Percentiles rank a stretch among this genome's conserved stretches.
These are phyloP conservation scores for Sphyrna mokarran DNA, from an alignment of 2,113 vertebrate genomes.

Conservation along the genomic window DNA sequence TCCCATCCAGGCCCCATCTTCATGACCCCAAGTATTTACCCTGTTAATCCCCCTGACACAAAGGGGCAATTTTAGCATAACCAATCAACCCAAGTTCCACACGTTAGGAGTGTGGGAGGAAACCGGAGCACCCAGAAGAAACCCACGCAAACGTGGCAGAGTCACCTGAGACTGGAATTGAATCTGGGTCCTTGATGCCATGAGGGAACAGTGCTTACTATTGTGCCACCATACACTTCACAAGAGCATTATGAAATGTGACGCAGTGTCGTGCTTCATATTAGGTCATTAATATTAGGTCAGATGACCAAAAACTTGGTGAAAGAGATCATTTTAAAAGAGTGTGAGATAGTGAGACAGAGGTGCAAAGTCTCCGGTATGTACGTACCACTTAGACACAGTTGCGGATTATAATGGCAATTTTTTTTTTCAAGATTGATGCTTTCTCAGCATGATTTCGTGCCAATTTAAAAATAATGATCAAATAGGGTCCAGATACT, in stretches of 20 bases:
- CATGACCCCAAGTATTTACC: no score
- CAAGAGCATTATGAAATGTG: neutral
- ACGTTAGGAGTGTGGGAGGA: no score
- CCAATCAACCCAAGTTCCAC: no score
- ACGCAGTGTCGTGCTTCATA: neutral
- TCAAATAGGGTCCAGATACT: neutral
- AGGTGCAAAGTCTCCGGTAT: neutral
- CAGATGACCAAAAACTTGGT: neutral
- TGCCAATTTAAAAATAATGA: neutral
- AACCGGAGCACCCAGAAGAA: no score
- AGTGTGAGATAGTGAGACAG: neutral
- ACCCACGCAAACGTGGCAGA: no score
- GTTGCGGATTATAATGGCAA: neutral
- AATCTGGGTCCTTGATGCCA: no score
- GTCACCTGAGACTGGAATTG: no score
- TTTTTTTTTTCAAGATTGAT: neutral
- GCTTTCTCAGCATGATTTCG: no score
- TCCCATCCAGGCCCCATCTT: no score
- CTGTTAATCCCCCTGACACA: no score
- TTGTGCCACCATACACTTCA: neutral
- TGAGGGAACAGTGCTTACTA: no score
- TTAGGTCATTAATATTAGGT: neutral
- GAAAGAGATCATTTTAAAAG: neutral
- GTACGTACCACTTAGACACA: neutral
- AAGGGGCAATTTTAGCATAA: no score